Percentiles rank a stretch among this genome's conserved stretches.
Evolutionary conservation across 92 coral and sea anemone genomes (phyloP).

Genomic region (Plumapathes pennacea): DNA sequence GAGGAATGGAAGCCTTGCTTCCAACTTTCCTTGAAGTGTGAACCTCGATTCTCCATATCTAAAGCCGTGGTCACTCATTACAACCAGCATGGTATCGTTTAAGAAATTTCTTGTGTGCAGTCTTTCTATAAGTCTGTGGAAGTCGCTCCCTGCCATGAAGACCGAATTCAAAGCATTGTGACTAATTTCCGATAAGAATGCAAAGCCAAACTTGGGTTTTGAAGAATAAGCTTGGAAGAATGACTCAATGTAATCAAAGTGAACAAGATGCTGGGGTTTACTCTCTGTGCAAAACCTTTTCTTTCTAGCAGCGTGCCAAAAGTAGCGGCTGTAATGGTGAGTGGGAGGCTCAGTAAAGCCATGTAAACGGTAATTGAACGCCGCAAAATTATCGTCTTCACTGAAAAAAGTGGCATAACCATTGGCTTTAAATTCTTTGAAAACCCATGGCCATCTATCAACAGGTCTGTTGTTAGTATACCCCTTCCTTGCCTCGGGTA

Average conservation of each 20-base stretch:
- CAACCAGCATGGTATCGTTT: conserved; percentile 70
- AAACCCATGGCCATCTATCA: conserved; percentile 93
- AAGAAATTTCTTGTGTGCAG: conserved; percentile 39
- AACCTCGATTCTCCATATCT: conserved; percentile 76
- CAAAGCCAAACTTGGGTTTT: conserved; percentile 79
- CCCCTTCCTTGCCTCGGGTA: too few species aligned
- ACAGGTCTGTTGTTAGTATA: conserved; percentile 48
- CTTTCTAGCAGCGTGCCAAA: conserved; percentile 76
- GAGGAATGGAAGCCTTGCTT: conserved; percentile 86
- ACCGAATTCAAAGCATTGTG: conserved; percentile 60
- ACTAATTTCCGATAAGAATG: conserved; percentile 68
- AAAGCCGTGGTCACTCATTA: conserved; percentile 89
- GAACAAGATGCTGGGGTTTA: conserved; percentile 78
- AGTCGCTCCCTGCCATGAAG: conserved; percentile 41
- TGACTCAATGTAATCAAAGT: conserved; percentile 81
- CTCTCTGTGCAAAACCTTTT: conserved; percentile 67
- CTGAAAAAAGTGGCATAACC: conserved; percentile 93
- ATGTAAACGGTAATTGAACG: conserved; percentile 78
- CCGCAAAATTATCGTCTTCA: conserved; percentile 62
- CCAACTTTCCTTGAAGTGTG: conserved; percentile 80
- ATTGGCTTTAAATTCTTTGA: conserved; percentile 62
- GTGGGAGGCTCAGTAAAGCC: conserved; percentile 91
- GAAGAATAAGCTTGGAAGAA: conserved; percentile 72
- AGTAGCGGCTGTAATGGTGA: conserved; percentile 80
- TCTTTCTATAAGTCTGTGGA: conserved; percentile 52